These are phyloP conservation scores for Phylloscopus trochilus DNA, from an alignment of 2,113 vertebrate genomes.

Conservation along the genomic window DNA sequence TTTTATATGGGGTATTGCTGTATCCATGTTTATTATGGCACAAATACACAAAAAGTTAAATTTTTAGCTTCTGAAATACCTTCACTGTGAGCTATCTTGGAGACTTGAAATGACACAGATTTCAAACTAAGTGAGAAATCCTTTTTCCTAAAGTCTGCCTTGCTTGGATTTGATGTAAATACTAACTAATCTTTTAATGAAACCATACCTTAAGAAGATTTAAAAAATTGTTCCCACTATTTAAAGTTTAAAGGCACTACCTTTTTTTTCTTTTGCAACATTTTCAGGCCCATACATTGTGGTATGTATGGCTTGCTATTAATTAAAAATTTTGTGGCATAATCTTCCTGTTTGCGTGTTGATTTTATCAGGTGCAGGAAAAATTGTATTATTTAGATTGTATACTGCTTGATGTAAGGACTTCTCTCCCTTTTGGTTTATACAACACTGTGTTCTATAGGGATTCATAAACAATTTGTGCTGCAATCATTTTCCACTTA, in stretches of 20 bases:
- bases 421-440: background rate
- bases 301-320: background rate
- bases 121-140: background rate
- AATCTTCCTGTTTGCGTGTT: background rate
- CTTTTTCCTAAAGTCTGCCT: background rate
- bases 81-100: background rate
- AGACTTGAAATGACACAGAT: background rate
- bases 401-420: background rate
- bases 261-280: background rate
- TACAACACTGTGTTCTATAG: background rate
- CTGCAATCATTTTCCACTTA: background rate
- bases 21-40: background rate
- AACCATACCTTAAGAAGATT: background rate
- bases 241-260: background rate
- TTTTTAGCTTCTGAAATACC: background rate
- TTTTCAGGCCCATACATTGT: background rate
- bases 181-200: background rate
- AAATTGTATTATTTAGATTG: background rate
- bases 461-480: constrained; percentile 29
- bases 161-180: background rate
- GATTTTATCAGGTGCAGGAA: background rate
- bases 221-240: background rate
- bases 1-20: background rate
- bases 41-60: background rate
- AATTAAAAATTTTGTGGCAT: background rate